Percentiles rank a stretch among this genome's conserved stretches.
These are phyloP conservation scores for Chlorops oryzae DNA, from an alignment of 1,140 invertebrate genomes.

Conservation along the genomic window DNA sequence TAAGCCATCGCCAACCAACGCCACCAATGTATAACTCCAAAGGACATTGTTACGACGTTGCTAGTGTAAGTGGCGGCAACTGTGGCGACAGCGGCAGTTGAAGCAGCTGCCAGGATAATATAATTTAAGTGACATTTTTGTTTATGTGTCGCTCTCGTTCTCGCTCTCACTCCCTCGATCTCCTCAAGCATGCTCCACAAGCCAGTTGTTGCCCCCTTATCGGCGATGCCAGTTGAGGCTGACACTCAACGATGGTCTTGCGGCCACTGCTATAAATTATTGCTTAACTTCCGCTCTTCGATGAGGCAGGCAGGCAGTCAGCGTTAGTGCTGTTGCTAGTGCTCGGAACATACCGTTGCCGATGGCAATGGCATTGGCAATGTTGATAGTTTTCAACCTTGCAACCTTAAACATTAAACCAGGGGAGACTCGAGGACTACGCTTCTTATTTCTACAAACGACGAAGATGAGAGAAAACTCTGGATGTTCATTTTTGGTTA, in stretches of 20 bases:
- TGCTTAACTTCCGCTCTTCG: constrained; percentile 11
- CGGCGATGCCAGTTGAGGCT: not conserved
- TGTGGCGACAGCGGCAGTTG: constrained; percentile 28
- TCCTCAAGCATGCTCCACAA: not conserved
- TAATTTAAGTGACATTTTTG: constrained; percentile 33
- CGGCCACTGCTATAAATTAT: constrained; percentile 13
- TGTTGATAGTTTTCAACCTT: too few relatives aligned
- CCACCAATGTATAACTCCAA: too few relatives aligned
- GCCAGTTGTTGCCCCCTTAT: not conserved
- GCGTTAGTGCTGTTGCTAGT: too few relatives aligned
- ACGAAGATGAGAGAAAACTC: too few relatives aligned
- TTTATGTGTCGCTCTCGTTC: constrained; percentile 9
- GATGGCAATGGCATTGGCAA: not conserved
- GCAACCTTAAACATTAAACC: too few relatives aligned
- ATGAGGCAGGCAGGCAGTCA: not conserved
- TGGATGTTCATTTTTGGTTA: too few relatives aligned
- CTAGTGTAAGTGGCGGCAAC: too few relatives aligned
- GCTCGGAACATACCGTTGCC: too few relatives aligned
- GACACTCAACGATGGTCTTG: constrained; percentile 1
- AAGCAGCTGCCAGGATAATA: constrained; percentile 33
- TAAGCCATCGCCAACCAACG: too few relatives aligned
- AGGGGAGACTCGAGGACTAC: too few relatives aligned
- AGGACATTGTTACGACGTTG: too few relatives aligned
- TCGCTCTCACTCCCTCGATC: not conserved
- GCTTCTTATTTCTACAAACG: too few relatives aligned